Evolutionary conservation across 2,888 invertebrate genomes (phyloP).

Genomic region (Drosophila birchii): DNA sequence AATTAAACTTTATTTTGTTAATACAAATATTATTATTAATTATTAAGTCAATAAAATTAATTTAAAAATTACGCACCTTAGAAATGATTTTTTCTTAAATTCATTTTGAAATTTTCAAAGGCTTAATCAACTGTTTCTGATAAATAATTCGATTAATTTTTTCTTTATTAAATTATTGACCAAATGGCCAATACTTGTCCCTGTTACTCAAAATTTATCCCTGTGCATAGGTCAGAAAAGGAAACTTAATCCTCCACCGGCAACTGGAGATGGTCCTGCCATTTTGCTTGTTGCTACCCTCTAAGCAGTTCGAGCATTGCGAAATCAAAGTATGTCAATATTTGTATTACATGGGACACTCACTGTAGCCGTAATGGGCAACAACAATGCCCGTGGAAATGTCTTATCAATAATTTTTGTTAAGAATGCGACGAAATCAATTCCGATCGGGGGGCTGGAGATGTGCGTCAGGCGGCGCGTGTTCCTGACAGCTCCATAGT

Average conservation of each 20-base stretch:
- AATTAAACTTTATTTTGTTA: too few species aligned
- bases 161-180: not conserved
- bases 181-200: not conserved
- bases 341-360: conserved; percentile 69
- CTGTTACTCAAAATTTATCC: not conserved
- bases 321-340: conserved; percentile 75
- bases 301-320: conserved; percentile 24
- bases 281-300: conserved; percentile 38
- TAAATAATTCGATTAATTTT: not conserved
- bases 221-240: conserved; percentile 14
- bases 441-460: conserved; percentile 32
- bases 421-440: conserved; percentile 63
- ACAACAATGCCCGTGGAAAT: conserved; percentile 47
- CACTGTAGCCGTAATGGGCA: conserved; percentile 31
- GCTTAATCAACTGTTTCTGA: not conserved
- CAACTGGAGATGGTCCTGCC: conserved; percentile 13
- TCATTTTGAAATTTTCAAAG: too few species aligned
- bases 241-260: conserved; percentile 18
- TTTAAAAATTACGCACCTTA: not conserved
- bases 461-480: conserved; percentile 60
- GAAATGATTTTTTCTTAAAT: too few species aligned
- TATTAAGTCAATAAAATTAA: not conserved
- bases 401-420: conserved; percentile 77
- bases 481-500: conserved; percentile 64
- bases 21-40: not conserved